These are phyloP conservation scores for Mohoua ochrocephala DNA, from an alignment of 2,113 vertebrate species.

Conservation along the genomic window DNA sequence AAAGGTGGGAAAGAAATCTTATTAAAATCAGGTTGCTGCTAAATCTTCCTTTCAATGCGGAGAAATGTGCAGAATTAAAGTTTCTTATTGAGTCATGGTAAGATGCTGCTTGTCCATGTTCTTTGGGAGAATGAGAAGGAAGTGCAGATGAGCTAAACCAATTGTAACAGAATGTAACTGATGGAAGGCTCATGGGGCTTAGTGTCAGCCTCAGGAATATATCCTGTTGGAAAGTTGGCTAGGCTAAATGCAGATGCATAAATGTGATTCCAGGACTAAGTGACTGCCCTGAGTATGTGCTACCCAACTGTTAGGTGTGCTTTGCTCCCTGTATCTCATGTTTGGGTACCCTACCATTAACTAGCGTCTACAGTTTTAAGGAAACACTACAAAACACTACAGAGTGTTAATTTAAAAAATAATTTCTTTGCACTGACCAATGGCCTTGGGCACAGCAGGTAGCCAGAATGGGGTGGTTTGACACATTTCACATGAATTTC, in stretches of 20 bases:
- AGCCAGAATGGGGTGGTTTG: not conserved
- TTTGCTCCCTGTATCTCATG: not conserved
- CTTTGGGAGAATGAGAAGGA: not conserved
- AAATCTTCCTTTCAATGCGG: not conserved
- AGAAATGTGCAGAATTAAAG: not conserved
- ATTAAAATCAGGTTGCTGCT: not conserved
- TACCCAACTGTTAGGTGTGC: not conserved
- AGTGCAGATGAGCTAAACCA: not conserved
- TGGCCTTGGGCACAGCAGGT: not conserved
- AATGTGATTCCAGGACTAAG: not conserved
- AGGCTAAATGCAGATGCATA: not conserved
- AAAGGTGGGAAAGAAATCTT: not conserved
- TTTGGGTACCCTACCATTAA: not conserved
- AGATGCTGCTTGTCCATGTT: not conserved
- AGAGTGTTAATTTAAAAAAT: not conserved
- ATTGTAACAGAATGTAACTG: not conserved
- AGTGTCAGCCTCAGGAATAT: not conserved
- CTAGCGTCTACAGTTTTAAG: not conserved
- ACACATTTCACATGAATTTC: not conserved
- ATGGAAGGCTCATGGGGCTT: rapidly evolving
- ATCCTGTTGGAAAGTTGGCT: not conserved
- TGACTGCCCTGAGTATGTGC: not conserved
- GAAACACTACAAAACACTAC: not conserved
- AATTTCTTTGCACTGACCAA: not conserved
- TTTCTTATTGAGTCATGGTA: rapidly evolving